Conservation (phyloP, 2,113 vertebrate species). For the Merops nubicus region DNA sequence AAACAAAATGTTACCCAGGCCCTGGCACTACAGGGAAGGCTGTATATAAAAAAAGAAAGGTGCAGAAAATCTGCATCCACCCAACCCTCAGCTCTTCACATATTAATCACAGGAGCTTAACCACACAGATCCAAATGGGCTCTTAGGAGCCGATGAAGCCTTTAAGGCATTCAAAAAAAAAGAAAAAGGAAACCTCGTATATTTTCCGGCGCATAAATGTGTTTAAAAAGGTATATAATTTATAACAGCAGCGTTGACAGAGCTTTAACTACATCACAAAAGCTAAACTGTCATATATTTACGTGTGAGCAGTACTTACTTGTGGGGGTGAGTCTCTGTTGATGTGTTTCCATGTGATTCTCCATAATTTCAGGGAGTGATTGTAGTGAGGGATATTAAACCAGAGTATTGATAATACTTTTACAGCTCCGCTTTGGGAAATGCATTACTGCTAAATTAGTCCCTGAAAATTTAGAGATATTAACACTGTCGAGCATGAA, state of each 20-base stretch:
- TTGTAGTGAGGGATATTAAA: constrained; percentile 39
- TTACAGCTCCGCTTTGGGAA: constrained; percentile 48
- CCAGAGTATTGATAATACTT: constrained; percentile 21
- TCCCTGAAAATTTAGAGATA: constrained; percentile 58
- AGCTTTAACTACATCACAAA: constrained; percentile 19
- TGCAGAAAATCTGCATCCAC: background rate
- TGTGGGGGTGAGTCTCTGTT: constrained; percentile 12
- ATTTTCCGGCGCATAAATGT: constrained; percentile 46
- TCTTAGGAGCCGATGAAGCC: constrained; percentile 66
- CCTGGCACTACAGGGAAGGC: accelerated
- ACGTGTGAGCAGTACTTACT: constrained; percentile 45
- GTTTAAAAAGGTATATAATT: constrained; percentile 68
- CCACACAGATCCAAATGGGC: constrained; percentile 60
- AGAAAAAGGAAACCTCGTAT: constrained; percentile 18
- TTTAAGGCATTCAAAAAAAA: constrained; percentile 50
- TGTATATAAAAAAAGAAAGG: accelerated
- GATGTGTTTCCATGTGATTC: constrained; percentile 33
- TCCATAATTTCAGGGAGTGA: background rate
- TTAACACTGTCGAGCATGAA: constrained; percentile 62
- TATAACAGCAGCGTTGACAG: constrained; percentile 43
- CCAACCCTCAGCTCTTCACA: background rate
- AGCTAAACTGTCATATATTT: constrained; percentile 34
- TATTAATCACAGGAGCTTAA: constrained; percentile 60
- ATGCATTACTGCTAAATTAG: constrained; percentile 62
- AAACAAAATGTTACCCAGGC: accelerated